Conservation (phyloP, 2,113 vertebrate species). For the Calyptomena viridis region DNA sequence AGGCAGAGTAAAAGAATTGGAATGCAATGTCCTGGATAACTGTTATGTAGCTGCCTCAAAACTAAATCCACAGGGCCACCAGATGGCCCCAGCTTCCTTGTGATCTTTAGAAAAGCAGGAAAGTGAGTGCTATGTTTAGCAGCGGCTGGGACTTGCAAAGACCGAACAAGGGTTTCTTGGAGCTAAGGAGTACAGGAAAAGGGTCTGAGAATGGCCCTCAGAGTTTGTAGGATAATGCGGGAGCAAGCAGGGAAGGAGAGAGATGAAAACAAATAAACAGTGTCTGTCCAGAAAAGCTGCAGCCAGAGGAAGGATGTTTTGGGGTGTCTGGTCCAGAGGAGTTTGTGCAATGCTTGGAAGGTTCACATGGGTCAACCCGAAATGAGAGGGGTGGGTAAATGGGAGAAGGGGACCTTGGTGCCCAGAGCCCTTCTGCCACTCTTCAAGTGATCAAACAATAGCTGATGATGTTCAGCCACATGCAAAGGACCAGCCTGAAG, state of each 20-base stretch:
- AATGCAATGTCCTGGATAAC: background rate
- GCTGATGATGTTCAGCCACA: background rate
- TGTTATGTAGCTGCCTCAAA: background rate
- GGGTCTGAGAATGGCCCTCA: background rate
- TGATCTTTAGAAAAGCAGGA: background rate
- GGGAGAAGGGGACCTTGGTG: background rate
- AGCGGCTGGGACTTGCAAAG: background rate
- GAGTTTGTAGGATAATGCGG: background rate
- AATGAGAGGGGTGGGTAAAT: background rate
- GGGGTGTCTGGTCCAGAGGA: background rate
- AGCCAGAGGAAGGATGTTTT: background rate
- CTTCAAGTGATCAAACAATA: background rate
- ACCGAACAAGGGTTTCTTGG: background rate
- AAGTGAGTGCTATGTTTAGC: background rate
- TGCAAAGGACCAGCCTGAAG: background rate
- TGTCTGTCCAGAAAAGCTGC: background rate
- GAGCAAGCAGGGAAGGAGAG: background rate
- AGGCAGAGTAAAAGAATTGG: background rate
- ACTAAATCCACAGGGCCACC: background rate
- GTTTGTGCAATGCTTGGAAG: background rate
- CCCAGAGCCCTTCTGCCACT: background rate
- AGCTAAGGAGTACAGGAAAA: background rate
- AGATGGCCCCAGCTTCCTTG: conserved; percentile 37
- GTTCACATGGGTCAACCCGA: background rate
- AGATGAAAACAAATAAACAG: background rate